These are phyloP conservation scores for Diachasmimorpha longicaudata DNA, from an alignment of 1,140 invertebrate genomes.

Conservation along the genomic window DNA sequence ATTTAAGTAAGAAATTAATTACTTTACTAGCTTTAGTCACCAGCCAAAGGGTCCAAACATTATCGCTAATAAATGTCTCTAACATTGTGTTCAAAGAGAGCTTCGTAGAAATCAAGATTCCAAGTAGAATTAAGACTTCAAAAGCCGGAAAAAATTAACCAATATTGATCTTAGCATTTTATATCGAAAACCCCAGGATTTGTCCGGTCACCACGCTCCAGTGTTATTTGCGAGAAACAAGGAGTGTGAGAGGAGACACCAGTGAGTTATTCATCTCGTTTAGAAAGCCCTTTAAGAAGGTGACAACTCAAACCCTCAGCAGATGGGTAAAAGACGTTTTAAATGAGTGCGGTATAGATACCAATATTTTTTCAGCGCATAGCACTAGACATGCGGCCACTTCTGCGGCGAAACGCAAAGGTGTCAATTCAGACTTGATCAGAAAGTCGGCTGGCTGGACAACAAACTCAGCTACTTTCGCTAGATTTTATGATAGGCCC, in stretches of 20 bases:
- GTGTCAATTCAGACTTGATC: neutral
- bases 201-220: neutral
- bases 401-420: neutral
- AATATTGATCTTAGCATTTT: neutral
- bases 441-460: neutral
- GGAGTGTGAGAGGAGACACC: neutral
- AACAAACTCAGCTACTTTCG: neutral
- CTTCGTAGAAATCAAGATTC: neutral
- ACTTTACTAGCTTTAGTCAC: neutral
- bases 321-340: neutral
- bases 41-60: neutral
- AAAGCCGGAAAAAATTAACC: neutral
- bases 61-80: neutral
- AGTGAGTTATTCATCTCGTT: neutral
- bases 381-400: neutral
- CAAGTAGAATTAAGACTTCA: constrained; percentile 10
- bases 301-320: neutral
- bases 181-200: neutral
- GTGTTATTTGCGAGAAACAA: neutral
- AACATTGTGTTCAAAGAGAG: neutral
- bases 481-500: neutral
- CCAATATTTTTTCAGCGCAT: neutral
- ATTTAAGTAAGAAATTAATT: neutral
- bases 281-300: neutral
- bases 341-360: neutral